Base-by-base conservation (phyloP, 1,140 invertebrate genomes). In the Araneus ventricosus region DNA sequence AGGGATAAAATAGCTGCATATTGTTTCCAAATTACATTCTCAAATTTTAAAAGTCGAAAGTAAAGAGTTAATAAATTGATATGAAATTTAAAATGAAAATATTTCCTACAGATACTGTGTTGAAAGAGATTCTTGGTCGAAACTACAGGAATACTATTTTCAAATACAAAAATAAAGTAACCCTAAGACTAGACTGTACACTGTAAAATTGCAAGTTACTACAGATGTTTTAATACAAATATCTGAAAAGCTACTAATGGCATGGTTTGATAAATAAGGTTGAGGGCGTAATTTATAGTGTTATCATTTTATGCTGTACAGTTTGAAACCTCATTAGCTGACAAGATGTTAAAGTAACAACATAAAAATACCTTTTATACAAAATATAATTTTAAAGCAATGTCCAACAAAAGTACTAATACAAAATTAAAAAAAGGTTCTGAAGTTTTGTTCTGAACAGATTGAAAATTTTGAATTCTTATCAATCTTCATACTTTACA, bases 1-100 rank as follows among this genome's bases (percentile, higher is more conserved):
- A 82, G 39, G 14, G 24, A 45, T 52, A 75, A 75, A 75, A 75
- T 75, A 75, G 70, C 70, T 75, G 70, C 30, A 75, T 37, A 75
- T 34, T 75, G 30, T 34, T 75, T 70, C 27, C 63, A 27, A 30
- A 10, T 34, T 75, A 37, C 27, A 75, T 75, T 37, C 17, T 34
- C 27, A 75, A 75, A 20, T 34, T 34, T 75, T 34, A 75, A 75
- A 7, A 20, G 17, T 75, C 14, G 6, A 6, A 4, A 17, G 7
- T 70, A 63, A 63, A 27, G 27, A 67, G 14, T 37, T 37, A 37
- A 75, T 67, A 75, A 20, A 34, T 37, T 37, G 8, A 75, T 37
- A 20, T 20, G 30, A 75, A 67, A 30, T 27, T 67, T 67, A 10
- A 67, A 67, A 34, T 20, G 4, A 75, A 75, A 34, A 37, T 75